Evolutionary conservation across 2,888 invertebrate genomes (phyloP).

Genomic region (Lasioglossum zephyrum): DNA sequence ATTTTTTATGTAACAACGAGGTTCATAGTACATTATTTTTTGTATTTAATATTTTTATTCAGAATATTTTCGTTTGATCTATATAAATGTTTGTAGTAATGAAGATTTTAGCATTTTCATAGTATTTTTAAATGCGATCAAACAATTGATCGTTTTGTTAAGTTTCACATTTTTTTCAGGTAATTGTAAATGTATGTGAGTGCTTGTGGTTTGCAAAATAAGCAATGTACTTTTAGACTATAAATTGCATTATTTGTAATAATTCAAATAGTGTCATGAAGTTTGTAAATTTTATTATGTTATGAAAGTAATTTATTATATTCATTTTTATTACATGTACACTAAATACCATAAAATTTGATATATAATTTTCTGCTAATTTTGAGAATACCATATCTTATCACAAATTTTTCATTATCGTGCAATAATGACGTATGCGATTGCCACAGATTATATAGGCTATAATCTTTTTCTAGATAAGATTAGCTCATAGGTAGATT

Average conservation of each 20-base stretch:
- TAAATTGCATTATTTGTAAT: not conserved
- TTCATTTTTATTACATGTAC: not conserved
- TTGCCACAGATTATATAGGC: not conserved
- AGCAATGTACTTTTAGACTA: not conserved
- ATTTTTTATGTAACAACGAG: not conserved
- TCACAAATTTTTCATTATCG: not conserved
- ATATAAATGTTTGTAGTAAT: not conserved
- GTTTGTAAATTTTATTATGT: not conserved
- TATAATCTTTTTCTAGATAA: conserved; percentile 8
- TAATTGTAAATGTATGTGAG: not conserved
- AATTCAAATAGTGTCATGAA: not conserved
- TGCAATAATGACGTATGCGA: conserved; percentile 7
- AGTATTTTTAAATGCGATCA: not conserved
- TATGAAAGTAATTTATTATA: not conserved
- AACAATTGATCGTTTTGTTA: not conserved
- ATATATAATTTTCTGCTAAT: not conserved
- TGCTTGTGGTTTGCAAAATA: not conserved
- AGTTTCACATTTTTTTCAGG: not conserved
- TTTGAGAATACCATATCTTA: not conserved
- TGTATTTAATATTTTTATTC: not conserved
- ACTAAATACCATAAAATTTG: not conserved
- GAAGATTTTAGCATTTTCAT: not conserved
- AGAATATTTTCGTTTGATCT: not conserved
- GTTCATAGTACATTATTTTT: not conserved
- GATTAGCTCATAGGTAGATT: not conserved